Conservation (phyloP, 1,140 invertebrate species). For the Ceratoteleas bidentatus region DNA sequence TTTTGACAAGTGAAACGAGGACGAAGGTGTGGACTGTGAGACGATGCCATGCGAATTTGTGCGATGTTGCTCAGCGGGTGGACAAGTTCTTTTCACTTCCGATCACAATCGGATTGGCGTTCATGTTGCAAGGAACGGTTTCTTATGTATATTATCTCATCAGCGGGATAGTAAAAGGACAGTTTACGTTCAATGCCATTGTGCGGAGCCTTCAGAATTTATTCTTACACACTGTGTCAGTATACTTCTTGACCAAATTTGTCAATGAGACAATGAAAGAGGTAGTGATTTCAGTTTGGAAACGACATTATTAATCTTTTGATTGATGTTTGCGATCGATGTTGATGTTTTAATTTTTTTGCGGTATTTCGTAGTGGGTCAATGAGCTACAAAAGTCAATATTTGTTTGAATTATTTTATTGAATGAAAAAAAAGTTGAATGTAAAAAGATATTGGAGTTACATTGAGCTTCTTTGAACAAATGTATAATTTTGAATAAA, state of each 20-base stretch:
- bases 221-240: background rate
- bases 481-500: too few species aligned
- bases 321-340: too few species aligned
- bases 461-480: too few species aligned
- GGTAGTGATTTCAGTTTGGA: too few species aligned
- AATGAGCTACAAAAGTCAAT: too few species aligned
- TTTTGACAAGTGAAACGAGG: background rate
- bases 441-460: too few species aligned
- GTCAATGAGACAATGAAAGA: too few species aligned
- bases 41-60: background rate
- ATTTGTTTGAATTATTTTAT: too few species aligned
- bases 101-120: background rate
- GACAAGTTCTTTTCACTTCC: conserved; percentile 7
- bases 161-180: background rate
- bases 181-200: background rate
- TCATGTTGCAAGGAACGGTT: conserved; percentile 3
- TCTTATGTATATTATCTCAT: background rate
- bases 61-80: background rate
- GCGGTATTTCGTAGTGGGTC: too few species aligned
- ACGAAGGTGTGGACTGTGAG: background rate
- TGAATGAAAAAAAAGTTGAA: too few species aligned
- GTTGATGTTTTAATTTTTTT: too few species aligned
- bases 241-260: background rate
- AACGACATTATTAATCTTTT: too few species aligned
- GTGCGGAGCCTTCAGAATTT: background rate